phyloP scores from a whole-genome alignment of 2,888 invertebrate species.

The Sphaeridia pumilis region DNA sequence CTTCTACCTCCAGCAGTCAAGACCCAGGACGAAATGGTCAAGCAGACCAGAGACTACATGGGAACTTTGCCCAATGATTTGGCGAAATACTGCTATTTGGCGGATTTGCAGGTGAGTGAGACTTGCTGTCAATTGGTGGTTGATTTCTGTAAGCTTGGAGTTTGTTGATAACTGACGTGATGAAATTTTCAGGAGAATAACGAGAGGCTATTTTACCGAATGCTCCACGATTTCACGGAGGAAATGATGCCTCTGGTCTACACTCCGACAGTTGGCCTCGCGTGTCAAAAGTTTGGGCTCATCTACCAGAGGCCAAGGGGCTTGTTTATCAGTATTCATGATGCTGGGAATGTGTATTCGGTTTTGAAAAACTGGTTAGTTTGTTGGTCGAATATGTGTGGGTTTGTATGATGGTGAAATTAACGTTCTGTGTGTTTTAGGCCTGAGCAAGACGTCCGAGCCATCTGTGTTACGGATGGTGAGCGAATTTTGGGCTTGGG shows the following conservation, averaged over 20 bases:
- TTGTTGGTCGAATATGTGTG: no score
- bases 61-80: conserved; percentile 73
- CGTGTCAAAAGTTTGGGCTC: conserved; percentile 93
- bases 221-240: conserved; percentile 73
- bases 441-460: conserved; percentile 75
- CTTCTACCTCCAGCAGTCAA: conserved; percentile 83
- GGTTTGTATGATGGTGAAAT: neutral
- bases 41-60: conserved; percentile 67
- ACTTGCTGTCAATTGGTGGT: no score
- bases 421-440: conserved; percentile 40
- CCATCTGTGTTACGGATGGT: conserved; percentile 93
- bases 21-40: conserved; percentile 71
- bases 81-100: conserved; percentile 89
- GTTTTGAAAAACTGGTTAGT: conserved; percentile 86
- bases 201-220: conserved; percentile 87
- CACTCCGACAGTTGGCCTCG: conserved; percentile 94
- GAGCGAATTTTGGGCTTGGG: conserved; percentile 95
- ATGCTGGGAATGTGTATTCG: conserved; percentile 88
- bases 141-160: no score
- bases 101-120: conserved; percentile 69
- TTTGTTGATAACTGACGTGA: no score
- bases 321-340: conserved; percentile 89
- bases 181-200: conserved; percentile 65
- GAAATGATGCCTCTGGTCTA: conserved; percentile 89
- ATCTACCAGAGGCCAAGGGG: conserved; percentile 80